Base-by-base conservation (phyloP, 2,113 vertebrate species). In the Oenanthe oenanthe region DNA sequence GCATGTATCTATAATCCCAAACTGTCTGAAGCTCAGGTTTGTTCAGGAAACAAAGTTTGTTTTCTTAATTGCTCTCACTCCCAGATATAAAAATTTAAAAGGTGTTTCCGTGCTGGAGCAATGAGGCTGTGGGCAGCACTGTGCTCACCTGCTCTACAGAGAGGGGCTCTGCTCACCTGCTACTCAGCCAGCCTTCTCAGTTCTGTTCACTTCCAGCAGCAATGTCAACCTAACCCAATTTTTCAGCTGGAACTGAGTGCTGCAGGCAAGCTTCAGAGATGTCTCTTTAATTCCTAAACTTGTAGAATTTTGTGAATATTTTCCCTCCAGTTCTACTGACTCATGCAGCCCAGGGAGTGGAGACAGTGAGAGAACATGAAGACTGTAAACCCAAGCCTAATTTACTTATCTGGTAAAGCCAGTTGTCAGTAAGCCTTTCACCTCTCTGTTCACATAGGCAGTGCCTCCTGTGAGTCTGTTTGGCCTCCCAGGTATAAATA, bases 191-290 rank as follows among this genome's bases (percentile, higher is more conserved):
- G 80, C 82, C 83, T 81, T 47, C 71, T 76, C 66, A 75, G 60
- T 9, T 42, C 62, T 38, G 42, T 25, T 91, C 95, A 92, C 85
- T 89, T 96, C 92, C 92, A 89, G 84, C 84, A 91, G 72, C 95
- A 96, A 95, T 93, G 94, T 96, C 96, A 81, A 91, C 63, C 74
- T 93, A 92, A 94, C 90, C 93, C 87, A 78, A 2, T 94, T 96
- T 80, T 85, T 89, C 84, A 88, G 95, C 93, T 96, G 86, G 77
- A 94, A 68, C 85, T 42, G 12, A 95, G 84, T 10, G 84, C 96
- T 78, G 78, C 72, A 75, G 95, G 96, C 77, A 51, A 78, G 78
- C 72, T 95, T 48, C 25, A 13, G 94, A 88, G 73, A 96, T 96
- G 85, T 95, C 89, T 95, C 92, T 92, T 95, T 89, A 93, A 96